Conservation (phyloP, 2,113 vertebrate genomes). For the Cheirogaleus medius region DNA sequence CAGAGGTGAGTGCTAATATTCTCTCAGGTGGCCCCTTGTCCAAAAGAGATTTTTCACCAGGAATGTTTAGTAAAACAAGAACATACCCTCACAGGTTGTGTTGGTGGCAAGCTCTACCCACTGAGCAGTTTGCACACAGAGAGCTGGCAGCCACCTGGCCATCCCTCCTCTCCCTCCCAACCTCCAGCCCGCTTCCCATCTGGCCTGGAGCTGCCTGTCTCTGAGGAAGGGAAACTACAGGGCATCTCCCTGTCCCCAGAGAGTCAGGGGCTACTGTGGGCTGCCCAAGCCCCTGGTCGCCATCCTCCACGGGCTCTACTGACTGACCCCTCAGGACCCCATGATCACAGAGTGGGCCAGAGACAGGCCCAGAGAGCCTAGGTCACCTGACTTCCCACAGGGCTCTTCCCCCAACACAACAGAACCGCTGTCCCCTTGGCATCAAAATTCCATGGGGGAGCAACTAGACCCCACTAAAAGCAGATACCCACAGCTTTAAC, state of each 20-base stretch:
- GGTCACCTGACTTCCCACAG: background rate
- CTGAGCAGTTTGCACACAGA: background rate
- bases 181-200: background rate
- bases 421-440: background rate
- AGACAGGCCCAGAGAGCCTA: background rate
- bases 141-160: background rate
- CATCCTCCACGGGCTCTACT: too few species aligned
- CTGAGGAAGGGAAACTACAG: background rate
- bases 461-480: background rate
- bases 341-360: background rate
- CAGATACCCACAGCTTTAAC: background rate
- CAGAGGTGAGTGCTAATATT: background rate
- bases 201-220: background rate
- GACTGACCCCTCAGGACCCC: background rate
- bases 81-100: fast-evolving
- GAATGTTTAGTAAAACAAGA: background rate
- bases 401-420: background rate
- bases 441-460: background rate
- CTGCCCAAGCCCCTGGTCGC: background rate
- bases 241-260: background rate
- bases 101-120: background rate
- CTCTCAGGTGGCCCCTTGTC: background rate
- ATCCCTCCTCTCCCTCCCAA: background rate
- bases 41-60: background rate
- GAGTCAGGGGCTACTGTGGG: background rate